Percentiles rank a stretch among this genome's conserved stretches.
phyloP scores from a whole-genome alignment of 2,797 vertebrate species.

The Yasuhikotakia modesta region DNA sequence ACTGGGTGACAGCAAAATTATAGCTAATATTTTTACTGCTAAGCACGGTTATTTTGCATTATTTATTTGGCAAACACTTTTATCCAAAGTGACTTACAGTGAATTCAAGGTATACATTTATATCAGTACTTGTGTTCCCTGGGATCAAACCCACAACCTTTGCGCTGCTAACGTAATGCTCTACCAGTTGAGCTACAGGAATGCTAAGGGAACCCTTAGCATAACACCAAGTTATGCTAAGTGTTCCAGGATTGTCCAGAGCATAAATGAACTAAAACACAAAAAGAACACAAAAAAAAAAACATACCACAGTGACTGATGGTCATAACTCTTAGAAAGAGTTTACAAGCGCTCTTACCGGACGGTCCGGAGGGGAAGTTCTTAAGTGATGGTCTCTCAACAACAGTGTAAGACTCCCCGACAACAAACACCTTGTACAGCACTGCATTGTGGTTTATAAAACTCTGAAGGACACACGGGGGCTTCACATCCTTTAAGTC shows the following conservation, averaged over 20 bases:
- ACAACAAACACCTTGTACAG: conserved; percentile 89
- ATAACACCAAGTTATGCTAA: conserved; percentile 6
- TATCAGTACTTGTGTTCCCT: too few relatives aligned
- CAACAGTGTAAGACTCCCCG: conserved; percentile 83
- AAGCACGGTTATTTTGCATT: too few relatives aligned
- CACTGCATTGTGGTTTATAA: conserved; percentile 88
- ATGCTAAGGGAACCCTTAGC: too few relatives aligned
- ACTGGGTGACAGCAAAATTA: neutral
- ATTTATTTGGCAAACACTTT: too few relatives aligned
- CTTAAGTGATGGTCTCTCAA: conserved; percentile 85
- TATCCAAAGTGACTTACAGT: too few relatives aligned
- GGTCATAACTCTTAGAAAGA: conserved; percentile 5
- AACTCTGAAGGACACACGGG: conserved; percentile 87
- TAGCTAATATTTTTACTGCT: neutral
- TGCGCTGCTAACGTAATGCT: too few relatives aligned
- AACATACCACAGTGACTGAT: neutral
- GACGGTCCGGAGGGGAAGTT: conserved; percentile 84
- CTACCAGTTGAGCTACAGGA: too few relatives aligned
- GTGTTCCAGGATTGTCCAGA: neutral
- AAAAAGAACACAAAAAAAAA: neutral
- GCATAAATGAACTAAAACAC: neutral
- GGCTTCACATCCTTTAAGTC: conserved; percentile 82
- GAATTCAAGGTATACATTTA: too few relatives aligned
- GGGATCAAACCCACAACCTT: too few relatives aligned
- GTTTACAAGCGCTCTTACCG: conserved; percentile 67